Conservation (phyloP, 2,888 invertebrate genomes). For the Parasteatoda lunata region DNA sequence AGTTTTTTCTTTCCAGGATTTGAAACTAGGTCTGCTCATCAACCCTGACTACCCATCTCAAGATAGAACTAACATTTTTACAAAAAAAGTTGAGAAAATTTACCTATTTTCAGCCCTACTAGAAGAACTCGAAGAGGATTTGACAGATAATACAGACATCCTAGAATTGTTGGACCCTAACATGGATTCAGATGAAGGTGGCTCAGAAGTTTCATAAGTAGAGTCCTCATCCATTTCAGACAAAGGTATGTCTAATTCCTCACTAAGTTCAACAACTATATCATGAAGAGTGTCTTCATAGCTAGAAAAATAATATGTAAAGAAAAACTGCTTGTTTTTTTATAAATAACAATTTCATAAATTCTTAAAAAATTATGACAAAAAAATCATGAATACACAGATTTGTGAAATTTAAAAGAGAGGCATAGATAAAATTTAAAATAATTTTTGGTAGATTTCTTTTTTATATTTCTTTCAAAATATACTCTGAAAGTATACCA, state of each 20-base stretch:
- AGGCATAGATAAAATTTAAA: no score
- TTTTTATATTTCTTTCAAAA: no score
- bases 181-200: constrained; percentile 10
- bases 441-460: no score
- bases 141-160: constrained; percentile 25
- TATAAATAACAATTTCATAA: no score
- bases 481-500: no score
- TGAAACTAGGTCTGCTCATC: no score
- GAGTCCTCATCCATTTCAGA: constrained; percentile 17
- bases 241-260: constrained; percentile 35
- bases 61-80: no score
- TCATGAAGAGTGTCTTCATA: constrained; percentile 30
- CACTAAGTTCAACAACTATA: constrained; percentile 36
- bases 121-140: constrained; percentile 35
- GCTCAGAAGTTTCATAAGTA: neutral
- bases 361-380: no score
- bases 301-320: constrained; percentile 8
- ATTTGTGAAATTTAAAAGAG: no score
- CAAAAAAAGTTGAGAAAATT: neutral
- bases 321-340: neutral
- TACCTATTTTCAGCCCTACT: constrained; percentile 31
- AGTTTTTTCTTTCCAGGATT: no score
- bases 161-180: constrained; percentile 12
- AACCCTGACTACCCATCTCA: no score
- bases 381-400: no score